Conservation (phyloP, 2,888 invertebrate genomes). For the Globia sparganii region DNA sequence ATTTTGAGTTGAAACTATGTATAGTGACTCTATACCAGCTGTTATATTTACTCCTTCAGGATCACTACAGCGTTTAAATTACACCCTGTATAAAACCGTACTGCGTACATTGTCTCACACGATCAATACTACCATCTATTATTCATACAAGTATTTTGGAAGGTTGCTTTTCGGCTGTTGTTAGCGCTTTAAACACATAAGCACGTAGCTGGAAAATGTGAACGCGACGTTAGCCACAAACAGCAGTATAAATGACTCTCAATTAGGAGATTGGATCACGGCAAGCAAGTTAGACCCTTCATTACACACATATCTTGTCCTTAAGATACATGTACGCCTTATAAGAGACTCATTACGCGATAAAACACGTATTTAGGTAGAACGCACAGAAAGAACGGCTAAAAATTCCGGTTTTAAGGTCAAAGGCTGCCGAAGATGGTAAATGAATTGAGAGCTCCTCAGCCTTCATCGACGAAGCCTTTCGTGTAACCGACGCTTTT, state of each 20-base stretch:
- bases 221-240: slow-evolving; percentile 11
- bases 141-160: slow-evolving; percentile 44
- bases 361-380: slow-evolving; percentile 26
- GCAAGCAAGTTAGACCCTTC: slow-evolving; percentile 45
- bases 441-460: slow-evolving; percentile 61
- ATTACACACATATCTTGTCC: slow-evolving; percentile 38
- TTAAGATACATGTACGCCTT: slow-evolving; percentile 36
- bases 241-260: slow-evolving; percentile 20
- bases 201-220: slow-evolving; percentile 14
- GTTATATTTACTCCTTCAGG: too few species aligned
- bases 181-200: slow-evolving; percentile 12
- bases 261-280: slow-evolving; percentile 50
- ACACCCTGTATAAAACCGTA: slow-evolving; percentile 13
- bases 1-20: too few species aligned
- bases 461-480: slow-evolving; percentile 33
- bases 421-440: slow-evolving; percentile 60
- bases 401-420: slow-evolving; percentile 62
- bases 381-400: slow-evolving; percentile 27
- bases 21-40: too few species aligned
- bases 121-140: slow-evolving; percentile 53
- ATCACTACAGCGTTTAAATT: too few species aligned
- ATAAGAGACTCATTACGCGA: slow-evolving; percentile 37
- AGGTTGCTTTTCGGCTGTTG: slow-evolving; percentile 1
- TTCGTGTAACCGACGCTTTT: slow-evolving; percentile 27
- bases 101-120: slow-evolving; percentile 33